Percentiles rank a stretch among this genome's conserved stretches.
phyloP scores from a whole-genome alignment of 2,888 invertebrate genomes.

The Drosophila mimetica region DNA sequence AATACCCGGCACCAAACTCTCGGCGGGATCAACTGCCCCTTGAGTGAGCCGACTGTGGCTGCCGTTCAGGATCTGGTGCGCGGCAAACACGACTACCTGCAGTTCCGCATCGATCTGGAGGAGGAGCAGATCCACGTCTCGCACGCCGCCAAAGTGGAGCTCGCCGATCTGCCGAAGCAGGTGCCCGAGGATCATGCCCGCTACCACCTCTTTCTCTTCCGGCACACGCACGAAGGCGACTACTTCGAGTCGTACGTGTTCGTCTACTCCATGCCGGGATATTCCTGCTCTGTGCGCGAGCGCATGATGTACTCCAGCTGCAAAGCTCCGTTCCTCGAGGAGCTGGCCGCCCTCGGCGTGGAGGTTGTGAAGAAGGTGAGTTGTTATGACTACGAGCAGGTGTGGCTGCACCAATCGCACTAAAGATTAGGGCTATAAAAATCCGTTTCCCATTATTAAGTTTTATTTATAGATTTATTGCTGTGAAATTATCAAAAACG shows the following conservation, averaged over 20 bases:
- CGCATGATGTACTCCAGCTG: slow-evolving; percentile 99
- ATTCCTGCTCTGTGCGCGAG: slow-evolving; percentile 97
- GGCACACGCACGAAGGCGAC: slow-evolving; percentile 97
- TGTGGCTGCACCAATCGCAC: neutral
- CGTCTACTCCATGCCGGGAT: slow-evolving; percentile 99
- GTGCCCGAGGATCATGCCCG: slow-evolving; percentile 91
- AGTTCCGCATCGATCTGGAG: slow-evolving; percentile 84
- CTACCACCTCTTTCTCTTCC: slow-evolving; percentile 94
- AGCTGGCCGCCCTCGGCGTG: slow-evolving; percentile 91
- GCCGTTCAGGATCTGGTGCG: slow-evolving; percentile 90
- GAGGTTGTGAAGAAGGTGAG: slow-evolving; percentile 93
- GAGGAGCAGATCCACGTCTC: slow-evolving; percentile 95
- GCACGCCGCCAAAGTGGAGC: slow-evolving; percentile 87
- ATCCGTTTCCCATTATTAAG: neutral
- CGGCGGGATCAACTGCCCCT: slow-evolving; percentile 95
- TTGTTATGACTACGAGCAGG: neutral
- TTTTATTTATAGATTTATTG: neutral
- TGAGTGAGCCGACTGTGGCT: slow-evolving; percentile 91
- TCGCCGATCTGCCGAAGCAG: slow-evolving; percentile 89
- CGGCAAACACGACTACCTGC: slow-evolving; percentile 94
- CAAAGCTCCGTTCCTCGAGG: slow-evolving; percentile 95
- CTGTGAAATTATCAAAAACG: neutral
- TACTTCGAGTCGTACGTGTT: slow-evolving; percentile 95
- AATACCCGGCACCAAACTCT: slow-evolving; percentile 95
- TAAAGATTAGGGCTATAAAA: neutral